A percentile compares a stretch with the other conserved stretches of the same genome.
Evolutionary conservation across 2,113 vertebrate species (phyloP).

Genomic region (Xyliphius kryptos): DNA sequence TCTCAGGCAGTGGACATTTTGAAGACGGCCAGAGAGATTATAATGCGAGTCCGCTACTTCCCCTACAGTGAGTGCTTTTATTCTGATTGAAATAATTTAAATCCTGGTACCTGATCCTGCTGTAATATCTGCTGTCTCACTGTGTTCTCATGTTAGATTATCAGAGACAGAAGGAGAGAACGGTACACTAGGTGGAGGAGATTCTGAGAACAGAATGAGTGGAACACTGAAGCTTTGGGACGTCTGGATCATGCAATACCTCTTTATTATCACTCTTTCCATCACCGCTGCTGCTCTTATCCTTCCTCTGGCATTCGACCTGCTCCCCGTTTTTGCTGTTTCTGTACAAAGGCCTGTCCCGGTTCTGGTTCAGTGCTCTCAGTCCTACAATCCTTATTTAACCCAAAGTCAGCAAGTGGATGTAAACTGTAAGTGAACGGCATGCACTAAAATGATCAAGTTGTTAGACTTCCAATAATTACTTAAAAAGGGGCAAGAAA

Average conservation of each 20-base stretch:
- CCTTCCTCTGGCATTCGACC: no score
- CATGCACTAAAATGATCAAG: no score
- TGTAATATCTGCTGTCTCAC: neutral
- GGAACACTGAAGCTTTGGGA: neutral
- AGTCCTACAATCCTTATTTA: no score
- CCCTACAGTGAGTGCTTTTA: conserved; percentile 83
- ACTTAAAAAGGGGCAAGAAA: no score
- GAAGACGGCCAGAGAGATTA: conserved; percentile 91
- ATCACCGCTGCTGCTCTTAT: neutral
- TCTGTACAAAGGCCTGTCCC: no score
- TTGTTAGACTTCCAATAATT: no score
- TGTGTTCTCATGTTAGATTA: conserved; percentile 70
- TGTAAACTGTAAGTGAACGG: no score
- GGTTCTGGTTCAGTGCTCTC: no score
- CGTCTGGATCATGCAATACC: neutral
- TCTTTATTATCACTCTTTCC: neutral
- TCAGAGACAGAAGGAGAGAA: conserved; percentile 94
- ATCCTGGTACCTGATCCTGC: neutral
- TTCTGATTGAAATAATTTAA: neutral
- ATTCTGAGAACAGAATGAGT: neutral
- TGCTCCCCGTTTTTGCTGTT: no score
- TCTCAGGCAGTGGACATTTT: conserved; percentile 92
- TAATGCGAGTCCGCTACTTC: conserved; percentile 95
- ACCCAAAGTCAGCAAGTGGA: no score
- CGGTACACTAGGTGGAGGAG: conserved; percentile 80